These are phyloP conservation scores for Solenopsis invicta DNA, from an alignment of 1,140 invertebrate genomes.

Conservation along the genomic window DNA sequence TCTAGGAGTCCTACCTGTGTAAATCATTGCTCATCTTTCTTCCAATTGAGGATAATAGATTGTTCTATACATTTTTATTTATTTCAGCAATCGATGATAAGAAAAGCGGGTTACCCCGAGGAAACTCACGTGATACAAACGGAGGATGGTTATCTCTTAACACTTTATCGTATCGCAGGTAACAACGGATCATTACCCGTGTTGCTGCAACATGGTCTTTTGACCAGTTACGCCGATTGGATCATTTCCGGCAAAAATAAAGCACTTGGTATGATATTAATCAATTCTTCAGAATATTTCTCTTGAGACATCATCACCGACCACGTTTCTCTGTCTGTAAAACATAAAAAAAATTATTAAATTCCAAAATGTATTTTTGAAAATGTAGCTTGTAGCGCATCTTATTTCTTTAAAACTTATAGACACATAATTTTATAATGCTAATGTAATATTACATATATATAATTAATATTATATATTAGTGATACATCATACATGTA, in stretches of 20 bases:
- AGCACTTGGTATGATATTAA: conserved; percentile 87
- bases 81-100: conserved; percentile 88
- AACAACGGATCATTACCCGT: conserved; percentile 82
- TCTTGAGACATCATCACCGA: background rate
- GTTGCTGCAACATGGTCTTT: conserved; percentile 91
- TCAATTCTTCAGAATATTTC: background rate
- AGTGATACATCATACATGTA: background rate
- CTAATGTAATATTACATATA: too few relatives aligned
- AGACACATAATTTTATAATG: background rate
- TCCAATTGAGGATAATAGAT: background rate
- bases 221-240: conserved; percentile 90
- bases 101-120: conserved; percentile 89
- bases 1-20: too few relatives aligned
- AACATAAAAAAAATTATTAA: background rate
- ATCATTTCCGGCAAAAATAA: conserved; percentile 89
- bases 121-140: conserved; percentile 91
- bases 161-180: conserved; percentile 91
- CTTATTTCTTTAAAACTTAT: background rate
- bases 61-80: background rate
- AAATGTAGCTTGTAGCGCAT: background rate
- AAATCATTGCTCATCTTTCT: too few relatives aligned
- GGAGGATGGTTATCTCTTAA: conserved; percentile 91
- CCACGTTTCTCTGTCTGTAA: background rate
- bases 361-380: background rate
- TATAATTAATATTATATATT: background rate